These are phyloP conservation scores for Eubucco bourcierii DNA, from an alignment of 2,113 vertebrate genomes.

Conservation along the genomic window DNA sequence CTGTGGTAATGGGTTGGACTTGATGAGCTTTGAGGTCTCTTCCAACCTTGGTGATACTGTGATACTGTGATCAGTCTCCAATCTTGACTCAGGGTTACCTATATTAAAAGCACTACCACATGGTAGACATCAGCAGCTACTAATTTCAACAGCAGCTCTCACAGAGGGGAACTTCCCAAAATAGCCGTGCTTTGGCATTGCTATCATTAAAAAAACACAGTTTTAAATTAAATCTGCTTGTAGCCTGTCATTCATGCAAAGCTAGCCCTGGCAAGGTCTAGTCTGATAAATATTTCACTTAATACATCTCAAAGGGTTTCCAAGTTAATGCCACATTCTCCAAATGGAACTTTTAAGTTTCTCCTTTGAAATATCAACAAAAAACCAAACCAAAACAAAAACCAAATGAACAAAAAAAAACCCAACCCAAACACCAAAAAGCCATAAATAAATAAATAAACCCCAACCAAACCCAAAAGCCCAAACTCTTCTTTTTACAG, in stretches of 20 bases:
- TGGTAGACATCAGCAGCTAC: neutral
- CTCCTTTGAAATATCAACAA: neutral
- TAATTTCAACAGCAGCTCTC: conserved; percentile 19
- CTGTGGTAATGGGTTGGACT: too few species aligned
- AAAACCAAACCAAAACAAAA: too few species aligned
- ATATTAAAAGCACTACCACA: neutral
- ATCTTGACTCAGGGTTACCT: neutral
- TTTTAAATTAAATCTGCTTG: neutral
- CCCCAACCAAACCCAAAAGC: neutral
- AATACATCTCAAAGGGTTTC: neutral
- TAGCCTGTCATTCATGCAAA: neutral
- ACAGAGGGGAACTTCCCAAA: neutral
- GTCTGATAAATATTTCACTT: neutral
- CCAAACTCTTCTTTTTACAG: neutral
- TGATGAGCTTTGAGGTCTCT: too few species aligned
- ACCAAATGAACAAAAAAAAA: too few species aligned
- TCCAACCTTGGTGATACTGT: too few species aligned
- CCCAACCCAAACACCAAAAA: too few species aligned
- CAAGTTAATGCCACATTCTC: neutral
- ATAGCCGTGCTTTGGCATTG: neutral
- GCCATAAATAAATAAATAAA: too few species aligned
- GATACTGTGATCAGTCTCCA: too few species aligned
- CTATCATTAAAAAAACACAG: neutral
- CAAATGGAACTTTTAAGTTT: neutral
- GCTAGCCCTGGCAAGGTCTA: neutral